Evolutionary conservation across 2,797 vertebrate species (phyloP).

Genomic region (Harpagifer antarcticus): DNA sequence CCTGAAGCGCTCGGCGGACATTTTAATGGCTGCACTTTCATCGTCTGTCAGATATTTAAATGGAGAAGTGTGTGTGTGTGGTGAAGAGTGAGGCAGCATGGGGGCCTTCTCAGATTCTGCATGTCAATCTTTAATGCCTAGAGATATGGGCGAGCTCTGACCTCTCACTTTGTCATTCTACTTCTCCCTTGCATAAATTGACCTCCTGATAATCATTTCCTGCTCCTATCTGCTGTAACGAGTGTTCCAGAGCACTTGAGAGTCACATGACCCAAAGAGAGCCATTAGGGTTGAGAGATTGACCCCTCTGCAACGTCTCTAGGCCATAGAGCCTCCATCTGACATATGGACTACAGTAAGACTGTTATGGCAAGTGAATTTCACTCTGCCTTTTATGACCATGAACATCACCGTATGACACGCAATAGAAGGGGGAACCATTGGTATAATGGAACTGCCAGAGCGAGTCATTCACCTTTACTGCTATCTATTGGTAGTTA

Average conservation of each 20-base stretch:
- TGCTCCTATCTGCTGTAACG: conserved; percentile 81
- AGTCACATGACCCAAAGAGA: conserved; percentile 77
- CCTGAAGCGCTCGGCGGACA: conserved; percentile 81
- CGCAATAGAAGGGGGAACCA: conserved; percentile 69
- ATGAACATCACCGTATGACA: conserved; percentile 71
- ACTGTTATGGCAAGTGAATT: conserved; percentile 76
- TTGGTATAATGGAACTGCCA: conserved; percentile 72
- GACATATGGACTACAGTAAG: conserved; percentile 79
- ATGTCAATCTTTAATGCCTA: conserved; percentile 84
- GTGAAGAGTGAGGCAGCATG: conserved; percentile 58
- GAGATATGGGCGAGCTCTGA: conserved; percentile 82
- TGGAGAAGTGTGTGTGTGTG: conserved; percentile 75
- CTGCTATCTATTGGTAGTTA: conserved; percentile 59
- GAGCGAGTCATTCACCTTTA: conserved; percentile 67
- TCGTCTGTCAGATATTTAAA: conserved; percentile 88
- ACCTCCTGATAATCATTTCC: conserved; percentile 84
- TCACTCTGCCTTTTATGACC: conserved; percentile 72
- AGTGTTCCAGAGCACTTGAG: conserved; percentile 73
- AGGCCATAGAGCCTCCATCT: conserved; percentile 68
- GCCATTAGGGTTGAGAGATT: conserved; percentile 83
- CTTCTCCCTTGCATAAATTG: conserved; percentile 83
- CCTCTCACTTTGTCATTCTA: conserved; percentile 80
- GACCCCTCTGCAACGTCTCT: conserved; percentile 71
- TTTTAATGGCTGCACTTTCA: conserved; percentile 88
- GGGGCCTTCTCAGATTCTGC: conserved; percentile 78